phyloP scores from a whole-genome alignment of 2,113 vertebrate genomes.

The Talpa occidentalis region DNA sequence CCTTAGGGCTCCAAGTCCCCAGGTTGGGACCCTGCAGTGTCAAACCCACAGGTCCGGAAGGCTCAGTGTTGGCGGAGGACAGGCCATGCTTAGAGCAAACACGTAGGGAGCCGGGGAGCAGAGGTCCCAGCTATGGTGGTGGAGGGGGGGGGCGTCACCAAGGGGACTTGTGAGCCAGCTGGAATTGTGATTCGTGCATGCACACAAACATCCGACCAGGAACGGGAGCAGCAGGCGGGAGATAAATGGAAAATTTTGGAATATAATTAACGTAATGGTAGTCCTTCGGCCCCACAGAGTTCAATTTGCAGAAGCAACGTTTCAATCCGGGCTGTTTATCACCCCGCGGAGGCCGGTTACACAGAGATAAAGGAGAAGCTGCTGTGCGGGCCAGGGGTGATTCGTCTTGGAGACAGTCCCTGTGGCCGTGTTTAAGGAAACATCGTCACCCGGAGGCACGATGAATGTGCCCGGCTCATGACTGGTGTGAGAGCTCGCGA shows the following conservation, averaged over 20 bases:
- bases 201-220: neutral
- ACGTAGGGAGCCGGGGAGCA: accelerated
- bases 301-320: conserved; percentile 19
- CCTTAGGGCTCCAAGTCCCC: neutral
- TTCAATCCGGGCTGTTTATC: conserved; percentile 25
- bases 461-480: accelerated
- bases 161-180: no score
- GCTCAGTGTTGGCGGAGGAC: neutral
- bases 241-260: conserved; percentile 63
- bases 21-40: neutral
- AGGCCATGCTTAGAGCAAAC: neutral
- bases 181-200: neutral
- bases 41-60: accelerated
- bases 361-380: conserved; percentile 46
- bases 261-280: conserved; percentile 39
- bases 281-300: neutral
- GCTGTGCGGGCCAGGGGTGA: neutral
- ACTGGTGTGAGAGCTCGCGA: neutral
- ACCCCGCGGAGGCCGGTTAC: neutral
- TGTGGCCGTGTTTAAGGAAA: accelerated
- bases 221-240: neutral
- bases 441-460: accelerated
- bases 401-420: neutral
- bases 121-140: accelerated
- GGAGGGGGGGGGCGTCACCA: no score